Conservation (phyloP, 2,888 invertebrate species). For the Neoitamus cyanurus region DNA sequence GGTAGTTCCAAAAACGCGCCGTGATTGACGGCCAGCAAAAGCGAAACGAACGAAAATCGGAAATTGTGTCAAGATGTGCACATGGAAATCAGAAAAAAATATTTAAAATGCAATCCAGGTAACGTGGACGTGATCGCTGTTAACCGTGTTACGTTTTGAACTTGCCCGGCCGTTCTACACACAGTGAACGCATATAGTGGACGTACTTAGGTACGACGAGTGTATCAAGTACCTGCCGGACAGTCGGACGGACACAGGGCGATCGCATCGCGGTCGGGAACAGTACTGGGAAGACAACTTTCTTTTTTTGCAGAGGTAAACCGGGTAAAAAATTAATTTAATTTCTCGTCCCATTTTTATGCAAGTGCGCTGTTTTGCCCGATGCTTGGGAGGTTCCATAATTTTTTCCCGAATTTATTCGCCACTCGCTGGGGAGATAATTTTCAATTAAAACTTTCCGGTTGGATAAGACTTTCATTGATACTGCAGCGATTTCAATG, state of each 20-base stretch:
- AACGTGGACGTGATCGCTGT: conserved; percentile 46
- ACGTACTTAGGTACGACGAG: neutral
- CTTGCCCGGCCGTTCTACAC: conserved; percentile 17
- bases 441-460: conserved; percentile 39
- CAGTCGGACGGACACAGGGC: neutral
- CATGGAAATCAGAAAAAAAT: conserved; percentile 27
- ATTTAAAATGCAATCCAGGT: conserved; percentile 50
- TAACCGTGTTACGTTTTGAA: conserved; percentile 49
- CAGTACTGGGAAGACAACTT: conserved; percentile 42
- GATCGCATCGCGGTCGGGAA: neutral
- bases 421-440: neutral
- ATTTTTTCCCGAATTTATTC: neutral
- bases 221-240: neutral
- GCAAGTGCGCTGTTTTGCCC: neutral
- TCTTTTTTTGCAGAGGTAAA: conserved; percentile 25
- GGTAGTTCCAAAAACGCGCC: neutral
- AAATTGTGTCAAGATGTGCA: conserved; percentile 43
- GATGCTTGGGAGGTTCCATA: neutral
- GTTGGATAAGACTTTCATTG: conserved; percentile 41
- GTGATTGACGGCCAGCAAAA: neutral
- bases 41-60: conserved; percentile 9
- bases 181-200: neutral
- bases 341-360: conserved; percentile 23
- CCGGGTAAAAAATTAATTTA: neutral
- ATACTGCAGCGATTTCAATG: neutral